Percentiles rank a stretch among this genome's conserved stretches.
Evolutionary conservation across 2,888 invertebrate genomes (phyloP).

Genomic region (Philhelius pedissequus): DNA sequence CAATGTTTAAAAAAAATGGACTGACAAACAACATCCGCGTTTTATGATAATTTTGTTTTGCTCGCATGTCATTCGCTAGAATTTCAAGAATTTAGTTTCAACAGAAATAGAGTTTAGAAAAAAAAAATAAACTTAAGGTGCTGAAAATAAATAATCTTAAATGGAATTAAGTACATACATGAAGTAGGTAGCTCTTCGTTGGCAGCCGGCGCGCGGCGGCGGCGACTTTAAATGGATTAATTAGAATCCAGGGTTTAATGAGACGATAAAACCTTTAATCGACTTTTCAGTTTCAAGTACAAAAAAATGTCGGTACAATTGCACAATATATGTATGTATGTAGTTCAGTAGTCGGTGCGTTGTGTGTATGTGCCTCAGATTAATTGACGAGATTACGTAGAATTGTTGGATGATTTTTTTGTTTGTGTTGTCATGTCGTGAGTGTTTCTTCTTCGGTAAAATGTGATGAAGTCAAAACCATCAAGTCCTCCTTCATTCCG

Average conservation of each 20-base stretch:
- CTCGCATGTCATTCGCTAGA: conserved; percentile 18
- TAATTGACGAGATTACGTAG: conserved; percentile 54
- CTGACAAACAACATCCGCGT: conserved; percentile 58
- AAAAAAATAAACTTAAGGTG: neutral
- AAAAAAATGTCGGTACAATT: conserved; percentile 11
- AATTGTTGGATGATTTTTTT: conserved; percentile 18
- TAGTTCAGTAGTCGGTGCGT: neutral
- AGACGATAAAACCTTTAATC: conserved; percentile 55
- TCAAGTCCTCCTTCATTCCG: neutral
- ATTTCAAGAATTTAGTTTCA: neutral
- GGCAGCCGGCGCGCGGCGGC: neutral
- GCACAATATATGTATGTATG: neutral
- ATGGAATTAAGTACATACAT: conserved; percentile 3
- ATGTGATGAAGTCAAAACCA: conserved; percentile 30
- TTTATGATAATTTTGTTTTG: conserved; percentile 53
- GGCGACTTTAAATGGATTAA: conserved; percentile 45
- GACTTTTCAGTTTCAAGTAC: conserved; percentile 33
- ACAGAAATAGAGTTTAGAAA: neutral
- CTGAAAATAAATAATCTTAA: conserved; percentile 34
- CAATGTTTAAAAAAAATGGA: conserved; percentile 32
- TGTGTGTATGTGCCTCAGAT: conserved; percentile 22
- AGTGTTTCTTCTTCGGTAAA: neutral
- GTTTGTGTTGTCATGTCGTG: neutral
- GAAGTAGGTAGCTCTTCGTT: neutral
- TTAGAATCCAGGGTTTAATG: conserved; percentile 53